phyloP scores from a whole-genome alignment of 2,797 vertebrate genomes.

The Gobio occitaniae region DNA sequence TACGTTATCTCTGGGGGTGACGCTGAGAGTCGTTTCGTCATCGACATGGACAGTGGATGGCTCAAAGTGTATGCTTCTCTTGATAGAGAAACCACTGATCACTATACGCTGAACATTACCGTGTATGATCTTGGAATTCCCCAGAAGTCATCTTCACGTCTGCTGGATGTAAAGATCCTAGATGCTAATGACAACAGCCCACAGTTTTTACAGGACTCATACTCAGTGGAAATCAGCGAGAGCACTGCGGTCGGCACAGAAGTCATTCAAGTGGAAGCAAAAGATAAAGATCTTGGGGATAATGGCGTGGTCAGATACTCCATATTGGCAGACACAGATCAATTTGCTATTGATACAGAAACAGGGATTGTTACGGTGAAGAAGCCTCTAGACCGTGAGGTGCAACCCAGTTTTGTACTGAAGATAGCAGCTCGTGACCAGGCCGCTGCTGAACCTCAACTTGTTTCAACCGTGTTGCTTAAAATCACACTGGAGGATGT shows the following conservation, averaged over 20 bases:
- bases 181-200: constrained; percentile 96
- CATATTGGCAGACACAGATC: constrained; percentile 90
- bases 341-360: constrained; percentile 84
- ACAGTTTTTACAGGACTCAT: constrained; percentile 88
- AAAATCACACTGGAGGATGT: constrained; percentile 92
- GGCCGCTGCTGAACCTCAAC: constrained; percentile 83
- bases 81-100: constrained; percentile 89
- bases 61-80: constrained; percentile 90
- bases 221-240: constrained; percentile 92
- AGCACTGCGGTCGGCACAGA: constrained; percentile 81
- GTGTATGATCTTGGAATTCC: constrained; percentile 96
- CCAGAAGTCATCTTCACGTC: constrained; percentile 91
- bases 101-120: constrained; percentile 92
- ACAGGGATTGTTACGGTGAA: constrained; percentile 88
- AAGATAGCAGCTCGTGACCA: constrained; percentile 92
- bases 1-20: constrained; percentile 95
- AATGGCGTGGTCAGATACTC: constrained; percentile 90
- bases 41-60: constrained; percentile 94
- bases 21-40: constrained; percentile 87
- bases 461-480: constrained; percentile 87
- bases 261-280: constrained; percentile 94
- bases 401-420: constrained; percentile 80
- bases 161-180: constrained; percentile 87
- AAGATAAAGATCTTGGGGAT: constrained; percentile 88
- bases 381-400: constrained; percentile 86